phyloP scores from a whole-genome alignment of 2,888 invertebrate species.

The Lycophotia porphyrea region DNA sequence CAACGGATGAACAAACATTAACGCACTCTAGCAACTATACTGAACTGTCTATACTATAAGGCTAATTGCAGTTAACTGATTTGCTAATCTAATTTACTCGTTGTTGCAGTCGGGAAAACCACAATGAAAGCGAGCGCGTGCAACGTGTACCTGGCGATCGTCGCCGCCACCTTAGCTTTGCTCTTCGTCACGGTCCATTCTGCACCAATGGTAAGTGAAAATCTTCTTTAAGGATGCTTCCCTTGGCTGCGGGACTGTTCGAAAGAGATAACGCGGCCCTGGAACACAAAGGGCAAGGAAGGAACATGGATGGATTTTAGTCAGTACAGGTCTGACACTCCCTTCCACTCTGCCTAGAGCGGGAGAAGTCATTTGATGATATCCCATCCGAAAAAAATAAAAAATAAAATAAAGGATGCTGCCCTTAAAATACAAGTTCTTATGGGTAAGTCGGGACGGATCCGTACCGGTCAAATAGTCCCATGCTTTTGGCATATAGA shows the following conservation, averaged over 20 bases:
- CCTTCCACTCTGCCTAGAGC: no score
- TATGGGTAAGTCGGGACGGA: not conserved
- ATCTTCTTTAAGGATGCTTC: not conserved
- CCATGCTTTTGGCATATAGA: not conserved
- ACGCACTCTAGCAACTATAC: not conserved
- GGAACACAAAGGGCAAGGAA: no score
- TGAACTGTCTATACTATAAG: not conserved
- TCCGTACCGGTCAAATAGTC: not conserved
- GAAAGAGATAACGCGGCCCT: no score
- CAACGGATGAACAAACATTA: not conserved
- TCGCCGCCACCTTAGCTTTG: slow-evolving; percentile 75
- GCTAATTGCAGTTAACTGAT: not conserved
- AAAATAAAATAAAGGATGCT: no score
- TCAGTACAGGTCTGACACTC: no score
- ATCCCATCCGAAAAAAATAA: no score
- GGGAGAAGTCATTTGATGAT: no score
- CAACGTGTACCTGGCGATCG: slow-evolving; percentile 73
- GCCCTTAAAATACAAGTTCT: not conserved
- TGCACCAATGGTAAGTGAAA: slow-evolving; percentile 80
- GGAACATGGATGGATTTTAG: no score
- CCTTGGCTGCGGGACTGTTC: no score
- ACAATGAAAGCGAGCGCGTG: slow-evolving; percentile 79
- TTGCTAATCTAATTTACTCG: slow-evolving; percentile 29
- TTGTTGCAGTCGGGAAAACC: slow-evolving; percentile 57
- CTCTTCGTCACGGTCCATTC: slow-evolving; percentile 76